Evolutionary conservation across 2,113 vertebrate genomes (phyloP).

Genomic region (Caretta caretta): DNA sequence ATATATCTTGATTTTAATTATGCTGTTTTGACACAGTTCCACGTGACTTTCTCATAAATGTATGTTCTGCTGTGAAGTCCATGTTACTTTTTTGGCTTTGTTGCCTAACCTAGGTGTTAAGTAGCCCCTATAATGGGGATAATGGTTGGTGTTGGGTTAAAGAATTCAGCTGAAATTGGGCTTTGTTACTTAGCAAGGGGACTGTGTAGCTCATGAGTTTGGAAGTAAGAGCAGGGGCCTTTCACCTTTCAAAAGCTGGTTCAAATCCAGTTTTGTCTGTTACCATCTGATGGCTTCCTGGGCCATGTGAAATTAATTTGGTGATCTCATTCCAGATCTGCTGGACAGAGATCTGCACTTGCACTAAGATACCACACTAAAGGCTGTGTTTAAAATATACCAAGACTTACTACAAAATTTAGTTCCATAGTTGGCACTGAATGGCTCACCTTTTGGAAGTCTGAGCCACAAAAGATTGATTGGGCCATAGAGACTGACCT

Average conservation of each 20-base stretch:
- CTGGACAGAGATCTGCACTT: background rate
- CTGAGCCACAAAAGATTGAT: background rate
- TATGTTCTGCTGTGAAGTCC: background rate
- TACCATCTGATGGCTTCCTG: background rate
- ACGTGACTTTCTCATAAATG: background rate
- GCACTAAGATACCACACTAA: background rate
- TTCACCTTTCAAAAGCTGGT: background rate
- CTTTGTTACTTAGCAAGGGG: background rate
- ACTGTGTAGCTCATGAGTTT: background rate
- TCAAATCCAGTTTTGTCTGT: background rate
- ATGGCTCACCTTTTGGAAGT: background rate
- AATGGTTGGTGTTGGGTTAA: background rate
- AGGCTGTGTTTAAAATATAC: background rate
- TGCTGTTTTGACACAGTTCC: background rate
- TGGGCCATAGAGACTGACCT: background rate
- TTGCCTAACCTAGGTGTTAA: background rate
- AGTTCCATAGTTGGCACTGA: background rate
- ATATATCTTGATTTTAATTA: background rate
- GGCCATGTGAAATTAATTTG: background rate
- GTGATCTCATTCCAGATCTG: background rate
- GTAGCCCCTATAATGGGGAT: background rate
- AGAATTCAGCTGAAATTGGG: background rate
- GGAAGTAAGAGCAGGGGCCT: background rate
- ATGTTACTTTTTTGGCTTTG: constrained; percentile 1
- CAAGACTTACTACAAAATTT: background rate